phyloP scores from a whole-genome alignment of 2,888 invertebrate species.

The Craniophora ligustri region DNA sequence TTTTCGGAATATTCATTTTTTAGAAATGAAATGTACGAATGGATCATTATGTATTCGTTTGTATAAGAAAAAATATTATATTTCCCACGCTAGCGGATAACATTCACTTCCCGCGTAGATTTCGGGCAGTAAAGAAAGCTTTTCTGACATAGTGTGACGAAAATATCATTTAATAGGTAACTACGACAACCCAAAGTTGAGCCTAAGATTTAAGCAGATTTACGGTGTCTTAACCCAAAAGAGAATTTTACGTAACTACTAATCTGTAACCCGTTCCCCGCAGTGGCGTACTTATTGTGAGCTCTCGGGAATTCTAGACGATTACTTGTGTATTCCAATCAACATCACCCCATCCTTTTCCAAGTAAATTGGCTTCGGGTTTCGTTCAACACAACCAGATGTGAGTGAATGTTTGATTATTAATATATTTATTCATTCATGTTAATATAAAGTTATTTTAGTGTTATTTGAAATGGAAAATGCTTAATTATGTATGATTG shows the following conservation, averaged over 20 bases:
- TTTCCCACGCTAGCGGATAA: too few relatives aligned
- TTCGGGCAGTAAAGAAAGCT: too few relatives aligned
- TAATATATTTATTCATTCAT: conserved; percentile 13
- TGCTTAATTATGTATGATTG: too few relatives aligned
- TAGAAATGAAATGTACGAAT: too few relatives aligned
- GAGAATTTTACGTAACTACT: conserved; percentile 19
- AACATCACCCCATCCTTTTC: conserved; percentile 9
- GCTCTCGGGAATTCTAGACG: conserved; percentile 10
- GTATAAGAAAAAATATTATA: too few relatives aligned
- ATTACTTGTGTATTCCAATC: conserved; percentile 14
- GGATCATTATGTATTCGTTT: too few relatives aligned
- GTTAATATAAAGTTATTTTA: too few relatives aligned
- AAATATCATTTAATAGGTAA: too few relatives aligned
- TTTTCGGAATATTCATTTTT: too few relatives aligned
- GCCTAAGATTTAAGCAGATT: conserved; percentile 21
- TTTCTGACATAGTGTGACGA: too few relatives aligned
- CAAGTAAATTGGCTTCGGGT: conserved; percentile 25
- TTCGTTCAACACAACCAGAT: conserved; percentile 17
- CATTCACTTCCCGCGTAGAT: too few relatives aligned
- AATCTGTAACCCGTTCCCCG: conserved; percentile 13
- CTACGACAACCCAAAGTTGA: not conserved
- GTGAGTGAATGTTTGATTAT: conserved; percentile 7
- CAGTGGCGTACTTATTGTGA: not conserved
- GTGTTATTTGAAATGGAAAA: not conserved
- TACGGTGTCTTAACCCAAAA: conserved; percentile 4